phyloP scores from a whole-genome alignment of 2,888 invertebrate species.

The Catocala fraxini region DNA sequence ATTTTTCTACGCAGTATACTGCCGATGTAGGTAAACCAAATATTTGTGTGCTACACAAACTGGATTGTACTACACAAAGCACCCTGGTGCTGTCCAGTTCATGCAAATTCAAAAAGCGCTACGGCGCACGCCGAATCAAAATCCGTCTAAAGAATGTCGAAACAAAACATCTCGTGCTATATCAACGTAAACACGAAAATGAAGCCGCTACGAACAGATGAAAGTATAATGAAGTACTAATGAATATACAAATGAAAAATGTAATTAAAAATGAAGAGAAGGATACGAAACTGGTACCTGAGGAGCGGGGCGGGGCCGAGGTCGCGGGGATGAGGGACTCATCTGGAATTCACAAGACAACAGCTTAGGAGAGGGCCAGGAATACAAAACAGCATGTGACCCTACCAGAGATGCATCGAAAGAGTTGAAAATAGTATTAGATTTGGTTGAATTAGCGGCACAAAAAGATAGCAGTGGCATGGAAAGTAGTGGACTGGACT shows the following conservation, averaged over 20 bases:
- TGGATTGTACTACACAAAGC: constrained; percentile 22
- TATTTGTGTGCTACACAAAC: constrained; percentile 19
- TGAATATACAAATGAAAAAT: constrained; percentile 53
- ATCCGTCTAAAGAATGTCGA: constrained; percentile 42
- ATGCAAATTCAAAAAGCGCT: constrained; percentile 50
- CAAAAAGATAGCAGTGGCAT: constrained; percentile 31
- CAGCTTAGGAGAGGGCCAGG: constrained; percentile 78
- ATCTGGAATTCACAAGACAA: constrained; percentile 87
- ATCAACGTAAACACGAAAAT: constrained; percentile 40
- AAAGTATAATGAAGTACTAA: constrained; percentile 49
- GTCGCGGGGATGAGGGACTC: constrained; percentile 86
- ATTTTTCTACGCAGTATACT: constrained; percentile 9
- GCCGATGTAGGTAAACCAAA: constrained; percentile 18
- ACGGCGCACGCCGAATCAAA: constrained; percentile 21
- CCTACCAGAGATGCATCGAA: constrained; percentile 43
- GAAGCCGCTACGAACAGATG: constrained; percentile 45
- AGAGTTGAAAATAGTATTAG: constrained; percentile 46
- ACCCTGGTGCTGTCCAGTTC: constrained; percentile 19
- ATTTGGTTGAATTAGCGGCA: constrained; percentile 43
- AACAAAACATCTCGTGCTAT: constrained; percentile 39
- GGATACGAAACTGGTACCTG: constrained; percentile 79
- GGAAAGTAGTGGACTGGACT: constrained; percentile 34
- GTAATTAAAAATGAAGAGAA: constrained; percentile 60
- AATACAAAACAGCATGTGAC: constrained; percentile 60
- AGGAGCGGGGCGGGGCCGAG: constrained; percentile 85